Conservation (phyloP, 2,888 invertebrate genomes). For the Protula sp. region DNA sequence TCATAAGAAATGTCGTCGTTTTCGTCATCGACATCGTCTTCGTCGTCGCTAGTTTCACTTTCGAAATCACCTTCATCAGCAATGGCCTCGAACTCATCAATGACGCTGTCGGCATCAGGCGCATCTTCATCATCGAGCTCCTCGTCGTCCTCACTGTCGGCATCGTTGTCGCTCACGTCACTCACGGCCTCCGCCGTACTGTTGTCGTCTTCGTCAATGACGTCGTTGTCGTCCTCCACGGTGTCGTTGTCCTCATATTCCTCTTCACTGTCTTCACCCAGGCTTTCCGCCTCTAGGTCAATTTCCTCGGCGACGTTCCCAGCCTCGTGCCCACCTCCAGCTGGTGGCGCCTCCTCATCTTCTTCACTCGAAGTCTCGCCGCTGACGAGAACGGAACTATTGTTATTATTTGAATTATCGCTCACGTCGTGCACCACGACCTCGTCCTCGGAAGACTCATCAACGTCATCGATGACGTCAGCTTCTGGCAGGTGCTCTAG, state of each 20-base stretch:
- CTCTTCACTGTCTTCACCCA: slow-evolving; percentile 3
- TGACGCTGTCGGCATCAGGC: slow-evolving; percentile 4
- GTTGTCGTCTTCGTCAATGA: slow-evolving; percentile 2
- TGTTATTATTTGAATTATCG: too few species aligned
- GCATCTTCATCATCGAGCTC: slow-evolving; percentile 6
- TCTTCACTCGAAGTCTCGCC: too few species aligned
- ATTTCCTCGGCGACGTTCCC: too few species aligned
- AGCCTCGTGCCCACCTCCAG: too few species aligned
- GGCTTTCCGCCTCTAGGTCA: too few species aligned
- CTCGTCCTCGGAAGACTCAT: too few species aligned
- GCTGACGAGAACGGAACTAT: too few species aligned
- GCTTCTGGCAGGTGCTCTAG: too few species aligned
- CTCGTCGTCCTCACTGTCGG: slow-evolving; percentile 6
- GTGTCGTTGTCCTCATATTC: slow-evolving; percentile 1
- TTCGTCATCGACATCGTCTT: slow-evolving; percentile 3
- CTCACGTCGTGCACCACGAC: too few species aligned
- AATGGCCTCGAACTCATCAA: slow-evolving; percentile 2
- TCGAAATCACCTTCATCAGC: neutral
- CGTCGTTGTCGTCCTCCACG: slow-evolving; percentile 11
- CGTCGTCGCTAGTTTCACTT: neutral
- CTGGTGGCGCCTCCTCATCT: neutral
- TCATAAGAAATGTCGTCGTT: too few species aligned
- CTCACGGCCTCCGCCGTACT: neutral
- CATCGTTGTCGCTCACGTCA: slow-evolving; percentile 4
- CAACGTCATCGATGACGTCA: too few species aligned